These are phyloP conservation scores for Lacanobia oleracea DNA, from an alignment of 2,888 invertebrate species.

Conservation along the genomic window DNA sequence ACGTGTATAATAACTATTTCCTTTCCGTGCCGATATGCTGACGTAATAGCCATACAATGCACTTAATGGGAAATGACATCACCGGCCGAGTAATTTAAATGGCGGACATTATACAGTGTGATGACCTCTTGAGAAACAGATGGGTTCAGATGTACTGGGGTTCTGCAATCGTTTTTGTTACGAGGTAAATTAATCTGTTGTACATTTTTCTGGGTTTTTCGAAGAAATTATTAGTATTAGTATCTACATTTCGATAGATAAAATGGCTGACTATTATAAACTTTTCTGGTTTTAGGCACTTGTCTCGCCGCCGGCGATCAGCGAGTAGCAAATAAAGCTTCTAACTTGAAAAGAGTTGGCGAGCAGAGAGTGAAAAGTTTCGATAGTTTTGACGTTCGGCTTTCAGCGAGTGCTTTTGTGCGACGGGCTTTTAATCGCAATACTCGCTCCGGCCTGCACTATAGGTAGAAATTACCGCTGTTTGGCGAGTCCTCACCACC, in stretches of 20 bases:
- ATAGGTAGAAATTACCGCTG: too few relatives aligned
- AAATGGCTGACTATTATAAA: not conserved
- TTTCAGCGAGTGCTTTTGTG: too few relatives aligned
- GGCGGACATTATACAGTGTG: slow-evolving; percentile 46
- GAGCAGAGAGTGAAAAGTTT: too few relatives aligned
- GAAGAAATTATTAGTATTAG: too few relatives aligned
- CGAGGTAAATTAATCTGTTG: slow-evolving; percentile 4
- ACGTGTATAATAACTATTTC: slow-evolving; percentile 70
- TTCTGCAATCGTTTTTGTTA: slow-evolving; percentile 29
- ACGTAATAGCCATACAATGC: slow-evolving; percentile 74
- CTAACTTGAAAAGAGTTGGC: too few relatives aligned
- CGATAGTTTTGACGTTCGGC: too few relatives aligned
- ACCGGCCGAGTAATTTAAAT: slow-evolving; percentile 54
- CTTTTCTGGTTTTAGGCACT: not conserved
- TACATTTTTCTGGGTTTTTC: not conserved
- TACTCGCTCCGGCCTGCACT: too few relatives aligned
- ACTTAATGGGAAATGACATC: slow-evolving; percentile 70
- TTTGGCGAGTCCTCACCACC: too few relatives aligned
- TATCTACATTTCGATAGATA: not conserved
- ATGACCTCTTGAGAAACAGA: slow-evolving; percentile 59
- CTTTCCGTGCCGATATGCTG: slow-evolving; percentile 69
- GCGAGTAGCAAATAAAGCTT: too few relatives aligned
- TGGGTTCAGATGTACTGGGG: slow-evolving; percentile 6
- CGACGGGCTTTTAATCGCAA: too few relatives aligned
- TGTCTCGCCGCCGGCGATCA: too few relatives aligned